These are phyloP conservation scores for rabbit (Oryctolagus cuniculus) DNA, from an alignment of 2,113 vertebrate genomes.

Conservation along the genomic window mOryCun1.1 NC_091433.1:147435501-147436000, in stretches of 20 bases:
- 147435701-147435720: too few species aligned
- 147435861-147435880: background rate
- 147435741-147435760: background rate
- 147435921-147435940: background rate
- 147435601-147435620: too few species aligned
- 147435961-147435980: conserved; percentile 20
- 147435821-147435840: background rate
- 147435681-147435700: too few species aligned
- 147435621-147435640: too few species aligned
- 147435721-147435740: background rate
- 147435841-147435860: background rate
- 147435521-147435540: too few species aligned
- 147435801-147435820: background rate
- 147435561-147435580: too few species aligned
- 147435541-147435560: too few species aligned
- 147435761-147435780: background rate
- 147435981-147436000: background rate
- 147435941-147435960: background rate
- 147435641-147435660: too few species aligned
- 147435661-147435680: too few species aligned
- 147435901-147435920: background rate
- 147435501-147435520: too few species aligned
- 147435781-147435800: background rate
- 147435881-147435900: background rate
- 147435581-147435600: too few species aligned